Base-by-base conservation (phyloP, 37 sponge, comb jelly and placozoan genomes). In the Crambe crambe region DNA sequence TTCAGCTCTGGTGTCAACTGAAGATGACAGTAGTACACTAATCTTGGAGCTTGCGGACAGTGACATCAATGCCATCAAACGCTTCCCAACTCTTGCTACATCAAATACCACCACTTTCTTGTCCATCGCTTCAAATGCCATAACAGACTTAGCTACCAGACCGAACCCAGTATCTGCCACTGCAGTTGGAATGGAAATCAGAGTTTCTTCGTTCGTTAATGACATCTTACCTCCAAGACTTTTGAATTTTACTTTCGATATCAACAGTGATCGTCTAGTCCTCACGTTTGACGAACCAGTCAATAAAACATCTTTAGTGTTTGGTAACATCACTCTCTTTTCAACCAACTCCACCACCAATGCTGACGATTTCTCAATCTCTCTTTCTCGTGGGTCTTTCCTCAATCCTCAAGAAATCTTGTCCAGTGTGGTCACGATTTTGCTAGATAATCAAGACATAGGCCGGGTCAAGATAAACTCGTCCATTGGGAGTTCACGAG, bases 231-330 rank as follows among this genome's bases (percentile, higher is more conserved):
- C 54, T n/a, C 89, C 97, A 37, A n/a, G 38, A 1, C 62, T 93
- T 2, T 39, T 81, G 38, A 61, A 42, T 0, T 92, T 96, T 32
- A 39, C 64, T n/a, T 41, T 96, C 23, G 91, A 96, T 65, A 37
- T 96, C 26, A 84, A 96, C 42, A 29, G 25, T 43, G 87, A 93
- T 58, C n/a, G 35, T 20, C 68, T 93, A 8, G 37, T 71, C 0
- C 72, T 96, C 30, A 83, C 89, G 6, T 96, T 92, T 42, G 41
- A 65, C 54, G 97, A 96, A 59, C 91, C 91, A 35, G 87, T 94
- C 36, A 77, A 40, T 15, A 80, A 80, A 22, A 68, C 82, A 20
- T 71, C 86, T 26, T 41, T 87, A 18, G 35, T 62, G 8, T 75
- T 85, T 37, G 25, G 70, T 25, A 26, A 70, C 22, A 63, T 88